phyloP scores from a whole-genome alignment of 2,888 invertebrate genomes.

The Drosophila monieri region DNA sequence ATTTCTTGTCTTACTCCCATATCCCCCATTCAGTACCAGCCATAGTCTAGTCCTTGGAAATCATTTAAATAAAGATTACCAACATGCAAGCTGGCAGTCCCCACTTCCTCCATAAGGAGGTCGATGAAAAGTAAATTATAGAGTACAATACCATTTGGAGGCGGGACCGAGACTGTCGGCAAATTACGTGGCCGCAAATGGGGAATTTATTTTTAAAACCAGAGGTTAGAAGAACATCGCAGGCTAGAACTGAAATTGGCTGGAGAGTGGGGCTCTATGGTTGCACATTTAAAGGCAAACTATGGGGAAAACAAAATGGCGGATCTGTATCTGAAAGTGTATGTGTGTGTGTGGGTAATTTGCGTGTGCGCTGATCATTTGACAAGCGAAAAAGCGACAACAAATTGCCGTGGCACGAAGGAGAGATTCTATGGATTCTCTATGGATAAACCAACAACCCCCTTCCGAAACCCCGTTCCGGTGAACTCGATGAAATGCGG shows the following conservation, averaged over 20 bases:
- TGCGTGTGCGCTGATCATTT: constrained; percentile 76
- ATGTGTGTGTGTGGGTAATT: constrained; percentile 38
- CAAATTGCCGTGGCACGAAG: constrained; percentile 53
- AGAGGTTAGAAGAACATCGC: constrained; percentile 36
- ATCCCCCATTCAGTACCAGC: neutral
- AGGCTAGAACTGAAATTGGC: neutral
- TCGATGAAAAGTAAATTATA: constrained; percentile 69
- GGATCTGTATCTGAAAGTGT: constrained; percentile 22
- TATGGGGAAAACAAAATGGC: constrained; percentile 66
- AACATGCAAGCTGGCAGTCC: constrained; percentile 53
- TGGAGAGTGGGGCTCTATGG: constrained; percentile 18
- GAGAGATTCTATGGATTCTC: constrained; percentile 13
- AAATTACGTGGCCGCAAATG: constrained; percentile 68
- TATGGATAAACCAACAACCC: constrained; percentile 36
- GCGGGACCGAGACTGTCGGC: constrained; percentile 56
- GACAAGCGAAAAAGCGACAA: constrained; percentile 68
- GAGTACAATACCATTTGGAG: constrained; percentile 37
- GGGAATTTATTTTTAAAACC: constrained; percentile 60
- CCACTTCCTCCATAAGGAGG: constrained; percentile 10
- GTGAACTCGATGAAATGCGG: neutral
- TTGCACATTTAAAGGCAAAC: constrained; percentile 68
- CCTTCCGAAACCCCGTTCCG: neutral
- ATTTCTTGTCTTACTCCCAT: no score
- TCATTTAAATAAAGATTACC: constrained; percentile 57
- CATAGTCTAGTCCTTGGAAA: constrained; percentile 19